Percentiles rank a stretch among this genome's conserved stretches.
Conservation (phyloP, 2,888 invertebrate species). For the Congeria kusceri region DNA sequence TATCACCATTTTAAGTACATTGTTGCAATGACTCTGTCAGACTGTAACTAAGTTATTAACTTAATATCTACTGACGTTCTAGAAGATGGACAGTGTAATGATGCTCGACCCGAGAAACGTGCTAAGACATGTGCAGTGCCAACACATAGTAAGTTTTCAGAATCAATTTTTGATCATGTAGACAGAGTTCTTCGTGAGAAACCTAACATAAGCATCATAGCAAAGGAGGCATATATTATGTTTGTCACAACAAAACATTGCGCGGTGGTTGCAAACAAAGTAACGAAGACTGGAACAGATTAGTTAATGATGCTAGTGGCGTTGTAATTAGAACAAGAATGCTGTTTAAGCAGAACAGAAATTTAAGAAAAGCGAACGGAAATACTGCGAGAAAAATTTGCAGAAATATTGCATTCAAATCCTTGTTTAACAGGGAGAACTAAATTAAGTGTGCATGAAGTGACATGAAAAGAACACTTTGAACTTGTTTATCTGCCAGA, state of each 20-base stretch:
- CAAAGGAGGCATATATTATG: conserved; percentile 37
- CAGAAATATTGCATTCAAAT: no score
- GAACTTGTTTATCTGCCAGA: no score
- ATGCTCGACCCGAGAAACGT: conserved; percentile 17
- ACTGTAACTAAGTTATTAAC: conserved; percentile 24
- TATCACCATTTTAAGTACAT: no score
- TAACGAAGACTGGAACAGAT: conserved; percentile 19
- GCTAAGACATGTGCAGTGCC: conserved; percentile 26
- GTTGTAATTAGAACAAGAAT: conserved; percentile 3
- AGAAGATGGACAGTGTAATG: conserved; percentile 32
- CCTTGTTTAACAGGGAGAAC: no score
- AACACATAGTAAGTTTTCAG: conserved; percentile 49
- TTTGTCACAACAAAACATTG: conserved; percentile 48
- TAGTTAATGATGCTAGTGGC: conserved; percentile 25
- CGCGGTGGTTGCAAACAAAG: conserved; percentile 36
- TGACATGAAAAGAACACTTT: no score
- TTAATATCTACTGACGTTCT: conserved; percentile 43
- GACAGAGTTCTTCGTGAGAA: conserved; percentile 44
- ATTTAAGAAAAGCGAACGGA: conserved; percentile 41
- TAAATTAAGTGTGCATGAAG: no score
- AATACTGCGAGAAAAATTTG: conserved; percentile 26
- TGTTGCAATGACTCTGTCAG: conserved; percentile 30
- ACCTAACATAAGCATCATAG: conserved; percentile 36
- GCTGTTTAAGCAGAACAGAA: conserved; percentile 36
- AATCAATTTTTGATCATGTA: conserved; percentile 46